phyloP scores from a whole-genome alignment of 2,113 vertebrate genomes.

The Notarius lentiginosus region DNA sequence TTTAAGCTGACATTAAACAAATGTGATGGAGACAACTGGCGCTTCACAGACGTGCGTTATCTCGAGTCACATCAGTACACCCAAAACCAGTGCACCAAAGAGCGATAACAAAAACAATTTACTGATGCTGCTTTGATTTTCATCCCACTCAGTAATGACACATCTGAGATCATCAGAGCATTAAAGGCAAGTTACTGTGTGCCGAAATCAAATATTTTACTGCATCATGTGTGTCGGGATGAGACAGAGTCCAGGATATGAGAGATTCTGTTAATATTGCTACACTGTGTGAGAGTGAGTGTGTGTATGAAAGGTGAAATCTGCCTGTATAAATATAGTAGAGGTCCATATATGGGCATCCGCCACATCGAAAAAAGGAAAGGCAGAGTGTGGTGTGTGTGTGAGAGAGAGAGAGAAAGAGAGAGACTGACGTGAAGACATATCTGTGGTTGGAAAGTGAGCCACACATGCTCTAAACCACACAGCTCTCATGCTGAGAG shows the following conservation, averaged over 20 bases:
- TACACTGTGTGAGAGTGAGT: background rate
- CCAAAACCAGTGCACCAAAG: background rate
- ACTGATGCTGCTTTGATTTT: background rate
- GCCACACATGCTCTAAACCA: slow-evolving; percentile 55
- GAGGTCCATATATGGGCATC: background rate
- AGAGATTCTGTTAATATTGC: background rate
- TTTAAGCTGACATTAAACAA: background rate
- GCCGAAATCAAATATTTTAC: background rate
- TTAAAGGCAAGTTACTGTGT: background rate
- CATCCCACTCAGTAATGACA: background rate
- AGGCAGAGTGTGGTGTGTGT: background rate
- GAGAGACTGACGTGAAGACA: background rate
- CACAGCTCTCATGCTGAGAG: slow-evolving; percentile 44
- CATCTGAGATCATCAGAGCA: background rate
- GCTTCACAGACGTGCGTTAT: background rate
- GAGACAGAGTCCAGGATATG: background rate
- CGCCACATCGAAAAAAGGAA: background rate
- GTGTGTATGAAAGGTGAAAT: background rate
- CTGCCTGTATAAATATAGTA: background rate
- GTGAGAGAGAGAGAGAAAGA: background rate
- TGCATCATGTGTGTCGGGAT: background rate
- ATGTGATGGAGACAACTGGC: background rate
- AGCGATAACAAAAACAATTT: background rate
- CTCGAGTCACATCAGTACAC: background rate
- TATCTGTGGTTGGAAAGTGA: slow-evolving; percentile 70